These are phyloP conservation scores for Drosophila conformis DNA, from an alignment of 2,888 invertebrate species.

Conservation along the genomic window DNA sequence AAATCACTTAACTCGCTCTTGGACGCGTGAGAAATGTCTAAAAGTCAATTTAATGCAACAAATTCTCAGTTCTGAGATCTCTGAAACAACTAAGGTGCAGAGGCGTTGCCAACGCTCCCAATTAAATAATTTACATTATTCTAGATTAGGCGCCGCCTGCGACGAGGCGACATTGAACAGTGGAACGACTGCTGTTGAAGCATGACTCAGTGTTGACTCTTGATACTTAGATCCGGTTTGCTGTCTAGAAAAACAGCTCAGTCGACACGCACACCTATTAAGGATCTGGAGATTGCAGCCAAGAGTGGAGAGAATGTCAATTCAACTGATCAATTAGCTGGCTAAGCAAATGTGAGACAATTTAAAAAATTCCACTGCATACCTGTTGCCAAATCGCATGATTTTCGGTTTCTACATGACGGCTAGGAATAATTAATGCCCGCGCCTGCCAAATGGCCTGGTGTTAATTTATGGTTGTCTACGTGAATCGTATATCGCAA, in stretches of 20 bases:
- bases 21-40: conserved; percentile 71
- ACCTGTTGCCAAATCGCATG: conserved; percentile 43
- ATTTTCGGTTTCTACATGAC: conserved; percentile 23
- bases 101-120: conserved; percentile 72
- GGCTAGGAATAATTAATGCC: conserved; percentile 72
- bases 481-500: conserved; percentile 48
- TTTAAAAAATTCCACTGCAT: conserved; percentile 60
- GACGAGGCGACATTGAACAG: conserved; percentile 64
- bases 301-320: conserved; percentile 42
- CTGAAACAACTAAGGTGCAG: conserved; percentile 35
- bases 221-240: conserved; percentile 72
- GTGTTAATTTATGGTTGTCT: conserved; percentile 78
- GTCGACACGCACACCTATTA: conserved; percentile 63
- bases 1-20: conserved; percentile 56
- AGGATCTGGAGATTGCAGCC: conserved; percentile 46
- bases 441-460: conserved; percentile 51
- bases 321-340: conserved; percentile 58
- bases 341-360: conserved; percentile 70
- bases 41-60: conserved; percentile 50
- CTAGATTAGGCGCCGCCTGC: conserved; percentile 76
- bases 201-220: conserved; percentile 58
- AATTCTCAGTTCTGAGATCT: conserved; percentile 36
- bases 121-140: conserved; percentile 77
- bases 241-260: conserved; percentile 40
- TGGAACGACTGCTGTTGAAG: conserved; percentile 6